Evolutionary conservation across 2,113 vertebrate genomes (phyloP).

Genomic region (Oriolus oriolus): DNA sequence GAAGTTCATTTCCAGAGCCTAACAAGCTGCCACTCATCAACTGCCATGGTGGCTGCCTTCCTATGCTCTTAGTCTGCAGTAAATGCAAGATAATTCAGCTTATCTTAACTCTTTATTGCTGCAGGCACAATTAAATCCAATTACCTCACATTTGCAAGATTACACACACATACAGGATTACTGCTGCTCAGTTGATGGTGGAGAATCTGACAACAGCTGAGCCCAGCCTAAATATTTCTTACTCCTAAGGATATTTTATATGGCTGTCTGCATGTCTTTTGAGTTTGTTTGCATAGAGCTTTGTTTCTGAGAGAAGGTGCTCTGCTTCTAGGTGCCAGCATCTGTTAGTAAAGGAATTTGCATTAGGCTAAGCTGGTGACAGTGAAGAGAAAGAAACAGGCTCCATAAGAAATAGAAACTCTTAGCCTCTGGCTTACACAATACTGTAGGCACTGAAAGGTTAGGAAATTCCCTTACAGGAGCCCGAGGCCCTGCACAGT

Average conservation of each 20-base stretch:
- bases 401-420: neutral
- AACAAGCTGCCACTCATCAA: neutral
- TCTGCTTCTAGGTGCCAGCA: neutral
- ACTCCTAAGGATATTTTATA: neutral
- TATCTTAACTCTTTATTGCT: slow-evolving; percentile 9
- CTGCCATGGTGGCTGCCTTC: neutral
- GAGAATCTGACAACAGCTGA: neutral
- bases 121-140: slow-evolving; percentile 37
- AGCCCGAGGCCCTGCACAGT: neutral
- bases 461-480: neutral
- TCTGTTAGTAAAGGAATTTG: neutral
- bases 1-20: neutral
- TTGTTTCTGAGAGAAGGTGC: neutral
- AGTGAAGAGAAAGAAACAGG: neutral
- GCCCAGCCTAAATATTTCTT: neutral
- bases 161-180: neutral
- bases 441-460: neutral
- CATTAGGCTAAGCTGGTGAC: neutral
- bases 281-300: neutral
- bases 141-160: slow-evolving; percentile 27
- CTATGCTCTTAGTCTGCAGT: neutral
- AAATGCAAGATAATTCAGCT: slow-evolving; percentile 30
- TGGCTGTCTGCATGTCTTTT: neutral
- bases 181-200: neutral
- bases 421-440: neutral